A percentile compares a stretch with the other conserved stretches of the same genome.
phyloP scores from a whole-genome alignment of 2,888 invertebrate genomes.

The Panopea generosa region DNA sequence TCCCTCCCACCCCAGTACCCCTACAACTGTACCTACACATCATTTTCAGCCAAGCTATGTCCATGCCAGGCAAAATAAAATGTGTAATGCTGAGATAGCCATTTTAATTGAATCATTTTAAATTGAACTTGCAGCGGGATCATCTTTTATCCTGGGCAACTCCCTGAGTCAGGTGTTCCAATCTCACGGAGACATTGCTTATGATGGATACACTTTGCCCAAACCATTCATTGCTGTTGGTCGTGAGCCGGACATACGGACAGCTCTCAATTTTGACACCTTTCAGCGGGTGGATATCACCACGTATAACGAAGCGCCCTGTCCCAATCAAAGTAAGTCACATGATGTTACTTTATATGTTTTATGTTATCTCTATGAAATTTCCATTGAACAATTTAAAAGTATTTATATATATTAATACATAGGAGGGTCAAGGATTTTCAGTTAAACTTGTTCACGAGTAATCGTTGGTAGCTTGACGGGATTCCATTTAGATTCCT shows the following conservation, averaged over 20 bases:
- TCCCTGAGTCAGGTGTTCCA: slow-evolving; percentile 50
- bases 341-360: background rate
- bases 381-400: background rate
- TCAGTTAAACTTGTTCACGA: too few species aligned
- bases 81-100: too few species aligned
- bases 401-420: too few species aligned
- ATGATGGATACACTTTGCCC: slow-evolving; percentile 35
- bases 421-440: too few species aligned
- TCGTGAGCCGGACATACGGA: background rate
- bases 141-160: slow-evolving; percentile 14
- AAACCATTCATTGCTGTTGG: slow-evolving; percentile 31
- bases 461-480: too few species aligned
- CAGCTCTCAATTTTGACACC: slow-evolving; percentile 16
- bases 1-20: too few species aligned
- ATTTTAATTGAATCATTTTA: too few species aligned
- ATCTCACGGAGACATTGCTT: slow-evolving; percentile 37
- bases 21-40: too few species aligned
- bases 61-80: too few species aligned
- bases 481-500: too few species aligned
- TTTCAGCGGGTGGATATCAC: slow-evolving; percentile 44
- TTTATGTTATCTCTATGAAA: background rate
- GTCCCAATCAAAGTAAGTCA: slow-evolving; percentile 34
- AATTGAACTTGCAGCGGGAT: background rate
- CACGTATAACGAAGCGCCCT: slow-evolving; percentile 29
- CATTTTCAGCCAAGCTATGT: too few species aligned